Evolutionary conservation across 2,797 vertebrate species (phyloP), one percentile per base, ranked within the genome.

Genomic region (Eptatretus atami): DNA sequence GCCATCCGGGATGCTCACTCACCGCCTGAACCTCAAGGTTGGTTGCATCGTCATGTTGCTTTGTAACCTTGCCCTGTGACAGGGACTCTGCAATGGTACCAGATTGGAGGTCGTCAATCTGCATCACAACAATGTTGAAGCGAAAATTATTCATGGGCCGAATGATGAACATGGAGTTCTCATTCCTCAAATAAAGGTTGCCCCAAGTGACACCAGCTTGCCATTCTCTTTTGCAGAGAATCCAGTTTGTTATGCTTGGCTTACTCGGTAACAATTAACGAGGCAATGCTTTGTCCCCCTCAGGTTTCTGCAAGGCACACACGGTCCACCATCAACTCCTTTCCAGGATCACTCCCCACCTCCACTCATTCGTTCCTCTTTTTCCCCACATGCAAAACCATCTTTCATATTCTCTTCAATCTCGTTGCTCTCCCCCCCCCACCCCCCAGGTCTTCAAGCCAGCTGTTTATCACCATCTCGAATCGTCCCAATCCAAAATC

Each of bases 201-300:
- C 55, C 54, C 54, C 55, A 19, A 60, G 55, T 60, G 55, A 60
- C 55, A 60, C 55, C 14, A 19, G 55, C 55, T 60, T 9, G 55
- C 55, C 55, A 60, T 19, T 9, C 19, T 19, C 14, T 19, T 9
- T 60, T 60, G 19, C 55, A 60, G 55, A 60, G 6, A 60, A 60
- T 60, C 55, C 14, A 60, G 19, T 60, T 60, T 6, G 14, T 19
- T 60, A 19, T 19, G 55, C 55, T 60, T 60, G 14, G 55, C 55
- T 60, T 60, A 60, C 55, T 60, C 55, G 9, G 19, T 60, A 19
- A 60, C 55, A 60, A 60, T 19, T 14, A 14, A 14, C 1, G 1
- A 60, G 19, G 14, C 14, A 60, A 60, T 60, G 6, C 19, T 60
- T 60, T 14, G 14, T 14, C 14, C 14, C 19, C 14, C 14, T 60